Conservation (phyloP, 1,140 invertebrate species). For the Zaprionus kolodkinae region DNA sequence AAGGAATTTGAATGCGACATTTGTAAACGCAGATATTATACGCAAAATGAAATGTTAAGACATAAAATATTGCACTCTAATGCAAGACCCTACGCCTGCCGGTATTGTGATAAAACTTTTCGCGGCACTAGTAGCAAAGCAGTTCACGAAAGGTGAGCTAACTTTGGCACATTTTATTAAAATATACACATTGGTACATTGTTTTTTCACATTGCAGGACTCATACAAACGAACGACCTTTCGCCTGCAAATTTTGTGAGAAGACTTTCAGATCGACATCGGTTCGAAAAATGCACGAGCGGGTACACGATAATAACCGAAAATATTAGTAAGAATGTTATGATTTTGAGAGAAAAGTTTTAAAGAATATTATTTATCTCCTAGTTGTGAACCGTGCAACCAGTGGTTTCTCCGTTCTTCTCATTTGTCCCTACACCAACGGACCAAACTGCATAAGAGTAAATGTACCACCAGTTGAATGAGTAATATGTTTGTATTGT, state of each 20-base stretch:
- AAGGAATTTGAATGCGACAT: constrained; percentile 61
- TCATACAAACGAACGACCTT: constrained; percentile 91
- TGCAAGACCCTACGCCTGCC: constrained; percentile 57
- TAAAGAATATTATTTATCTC: constrained; percentile 16
- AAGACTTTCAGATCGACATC: constrained; percentile 87
- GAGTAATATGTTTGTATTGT: background rate
- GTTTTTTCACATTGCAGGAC: constrained; percentile 16
- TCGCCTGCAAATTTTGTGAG: constrained; percentile 88
- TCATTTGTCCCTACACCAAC: constrained; percentile 49
- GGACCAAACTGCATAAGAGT: constrained; percentile 49
- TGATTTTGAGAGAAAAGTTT: background rate
- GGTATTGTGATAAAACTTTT: constrained; percentile 60
- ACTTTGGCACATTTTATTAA: background rate
- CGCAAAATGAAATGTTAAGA: constrained; percentile 57
- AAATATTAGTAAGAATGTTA: constrained; percentile 54
- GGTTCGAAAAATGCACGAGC: constrained; percentile 51
- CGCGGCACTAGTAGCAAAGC: constrained; percentile 62
- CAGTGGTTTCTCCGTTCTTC: constrained; percentile 57
- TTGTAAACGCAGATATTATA: constrained; percentile 57
- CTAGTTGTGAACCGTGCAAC: constrained; percentile 57
- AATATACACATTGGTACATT: background rate
- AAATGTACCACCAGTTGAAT: constrained; percentile 6
- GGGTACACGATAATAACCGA: constrained; percentile 50
- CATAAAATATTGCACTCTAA: constrained; percentile 60
- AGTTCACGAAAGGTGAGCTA: constrained; percentile 51